phyloP scores from a whole-genome alignment of 2,113 vertebrate genomes.

The Heterocephalus glaber region DNA sequence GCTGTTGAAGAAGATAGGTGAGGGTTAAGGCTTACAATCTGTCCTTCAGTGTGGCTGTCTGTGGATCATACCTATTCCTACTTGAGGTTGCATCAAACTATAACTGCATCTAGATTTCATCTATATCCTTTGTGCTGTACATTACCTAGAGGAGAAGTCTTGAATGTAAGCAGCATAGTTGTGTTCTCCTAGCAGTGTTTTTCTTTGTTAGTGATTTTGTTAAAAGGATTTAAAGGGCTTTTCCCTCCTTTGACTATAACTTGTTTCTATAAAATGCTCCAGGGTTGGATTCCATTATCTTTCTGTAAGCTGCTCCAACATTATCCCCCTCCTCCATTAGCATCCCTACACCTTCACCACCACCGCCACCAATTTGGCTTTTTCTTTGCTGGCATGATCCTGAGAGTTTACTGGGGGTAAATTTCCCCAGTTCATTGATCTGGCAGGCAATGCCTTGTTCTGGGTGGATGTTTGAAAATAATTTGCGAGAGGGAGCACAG shows the following conservation, averaged over 20 bases:
- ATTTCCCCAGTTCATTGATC: neutral
- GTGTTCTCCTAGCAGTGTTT: neutral
- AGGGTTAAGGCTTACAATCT: neutral
- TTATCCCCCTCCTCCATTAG: neutral
- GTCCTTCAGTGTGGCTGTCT: neutral
- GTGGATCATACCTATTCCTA: neutral
- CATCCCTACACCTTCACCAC: neutral
- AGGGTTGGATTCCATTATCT: neutral
- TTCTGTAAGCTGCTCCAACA: neutral
- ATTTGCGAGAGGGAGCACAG: neutral
- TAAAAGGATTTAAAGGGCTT: slow-evolving; percentile 48
- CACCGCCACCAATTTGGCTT: neutral
- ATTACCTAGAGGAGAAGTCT: neutral
- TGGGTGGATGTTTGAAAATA: neutral
- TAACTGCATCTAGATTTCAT: neutral
- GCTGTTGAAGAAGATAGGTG: neutral
- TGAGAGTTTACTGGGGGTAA: neutral
- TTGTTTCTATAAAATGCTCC: slow-evolving; percentile 39
- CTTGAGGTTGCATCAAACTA: neutral
- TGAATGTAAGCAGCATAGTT: neutral
- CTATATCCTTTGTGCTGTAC: neutral
- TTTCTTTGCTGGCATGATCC: neutral
- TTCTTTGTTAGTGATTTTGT: slow-evolving; percentile 45
- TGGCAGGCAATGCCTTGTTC: neutral
- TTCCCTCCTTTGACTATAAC: slow-evolving; percentile 9